Conservation (phyloP, 1,140 invertebrate species). For the Cylas formicarius region DNA sequence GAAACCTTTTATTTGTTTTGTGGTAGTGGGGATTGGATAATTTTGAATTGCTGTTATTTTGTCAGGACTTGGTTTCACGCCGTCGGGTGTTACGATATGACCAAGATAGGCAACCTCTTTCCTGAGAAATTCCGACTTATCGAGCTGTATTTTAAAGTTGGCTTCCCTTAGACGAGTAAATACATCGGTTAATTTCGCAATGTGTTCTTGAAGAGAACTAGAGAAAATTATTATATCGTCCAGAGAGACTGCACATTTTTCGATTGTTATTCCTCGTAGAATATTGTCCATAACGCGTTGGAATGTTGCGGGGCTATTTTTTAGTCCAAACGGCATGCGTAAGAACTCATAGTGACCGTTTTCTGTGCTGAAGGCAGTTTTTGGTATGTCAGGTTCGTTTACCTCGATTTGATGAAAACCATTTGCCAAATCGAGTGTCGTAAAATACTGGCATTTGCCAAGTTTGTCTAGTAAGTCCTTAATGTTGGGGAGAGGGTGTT, state of each 20-base stretch:
- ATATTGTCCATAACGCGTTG: slow-evolving; percentile 42
- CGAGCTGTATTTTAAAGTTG: slow-evolving; percentile 19
- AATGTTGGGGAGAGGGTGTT: slow-evolving; percentile 44
- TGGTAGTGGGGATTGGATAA: slow-evolving; percentile 24
- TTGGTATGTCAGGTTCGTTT: slow-evolving; percentile 24
- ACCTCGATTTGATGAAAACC: slow-evolving; percentile 47
- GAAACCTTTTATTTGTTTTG: slow-evolving; percentile 29
- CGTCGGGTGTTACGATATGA: slow-evolving; percentile 26
- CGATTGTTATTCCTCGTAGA: slow-evolving; percentile 32
- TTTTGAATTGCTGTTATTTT: slow-evolving; percentile 28
- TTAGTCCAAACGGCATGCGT: slow-evolving; percentile 42
- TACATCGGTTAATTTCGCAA: slow-evolving; percentile 9
- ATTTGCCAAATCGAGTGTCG: slow-evolving; percentile 39
- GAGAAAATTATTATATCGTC: slow-evolving; percentile 21
- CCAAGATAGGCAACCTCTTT: slow-evolving; percentile 30
- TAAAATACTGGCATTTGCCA: slow-evolving; percentile 40
- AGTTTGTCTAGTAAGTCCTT: slow-evolving; percentile 45
- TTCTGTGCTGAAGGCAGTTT: slow-evolving; percentile 34
- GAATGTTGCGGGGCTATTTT: slow-evolving; percentile 42
- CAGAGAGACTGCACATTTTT: slow-evolving; percentile 18
- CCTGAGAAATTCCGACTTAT: slow-evolving; percentile 30
- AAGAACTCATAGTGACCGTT: slow-evolving; percentile 41
- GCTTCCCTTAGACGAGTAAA: no score
- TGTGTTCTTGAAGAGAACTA: slow-evolving; percentile 13
- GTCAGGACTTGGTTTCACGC: slow-evolving; percentile 27